phyloP scores from a whole-genome alignment of 92 coral and sea anemone genomes.

The Zoanthus sociatus region DNA sequence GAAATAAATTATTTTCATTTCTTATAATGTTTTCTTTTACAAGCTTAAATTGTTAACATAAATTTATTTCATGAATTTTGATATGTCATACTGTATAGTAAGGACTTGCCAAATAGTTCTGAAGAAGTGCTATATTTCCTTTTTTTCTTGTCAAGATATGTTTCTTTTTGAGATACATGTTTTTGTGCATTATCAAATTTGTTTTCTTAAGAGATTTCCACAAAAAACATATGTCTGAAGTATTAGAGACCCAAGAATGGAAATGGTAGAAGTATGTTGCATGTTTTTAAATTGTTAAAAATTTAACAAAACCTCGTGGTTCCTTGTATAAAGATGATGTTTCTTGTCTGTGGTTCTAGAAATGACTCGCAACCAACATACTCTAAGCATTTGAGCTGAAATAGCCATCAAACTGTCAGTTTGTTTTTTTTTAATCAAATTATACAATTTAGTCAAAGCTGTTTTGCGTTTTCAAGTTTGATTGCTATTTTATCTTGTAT shows the following conservation, averaged over 20 bases:
- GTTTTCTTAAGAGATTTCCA: not conserved
- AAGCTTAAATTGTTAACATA: no score
- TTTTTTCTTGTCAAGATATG: not conserved
- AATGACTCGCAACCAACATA: not conserved
- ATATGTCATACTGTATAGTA: no score
- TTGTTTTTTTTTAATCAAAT: not conserved
- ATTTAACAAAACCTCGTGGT: not conserved
- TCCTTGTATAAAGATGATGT: not conserved
- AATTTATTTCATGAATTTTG: no score
- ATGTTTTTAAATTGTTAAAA: not conserved
- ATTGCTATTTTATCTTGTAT: slow-evolving; percentile 35
- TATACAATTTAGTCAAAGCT: not conserved
- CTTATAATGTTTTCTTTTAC: not conserved
- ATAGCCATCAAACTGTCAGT: not conserved
- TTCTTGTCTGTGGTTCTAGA: not conserved
- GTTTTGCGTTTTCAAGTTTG: not conserved
- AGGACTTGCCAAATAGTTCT: no score
- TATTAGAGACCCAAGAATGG: not conserved
- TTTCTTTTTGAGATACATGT: not conserved
- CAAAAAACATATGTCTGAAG: not conserved
- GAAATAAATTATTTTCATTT: not conserved
- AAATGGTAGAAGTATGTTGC: slow-evolving; percentile 35
- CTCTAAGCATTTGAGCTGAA: not conserved
- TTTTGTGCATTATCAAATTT: not conserved
- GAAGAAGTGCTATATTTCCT: not conserved